Evolutionary conservation across 2,113 vertebrate species (phyloP), one percentile per base, ranked within the genome.

Genomic region (Stigmatopora nigra): DNA sequence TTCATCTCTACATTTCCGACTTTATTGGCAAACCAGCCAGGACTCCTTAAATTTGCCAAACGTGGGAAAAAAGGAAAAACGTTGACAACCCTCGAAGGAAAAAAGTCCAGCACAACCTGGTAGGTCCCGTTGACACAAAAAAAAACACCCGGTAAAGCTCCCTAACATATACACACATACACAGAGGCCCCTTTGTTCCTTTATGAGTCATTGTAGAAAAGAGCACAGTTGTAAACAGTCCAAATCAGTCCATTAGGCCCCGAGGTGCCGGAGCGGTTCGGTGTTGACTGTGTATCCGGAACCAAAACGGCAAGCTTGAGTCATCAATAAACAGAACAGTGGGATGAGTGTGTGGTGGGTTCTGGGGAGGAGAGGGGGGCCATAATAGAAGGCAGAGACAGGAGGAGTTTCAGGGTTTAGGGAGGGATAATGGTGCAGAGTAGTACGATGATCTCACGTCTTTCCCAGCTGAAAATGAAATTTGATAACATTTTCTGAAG

Each of bases 191-290:
- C 83, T 84, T 84, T 87, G 85, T 87, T 82, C 70, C 67, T 85
- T 81, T 81, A 78, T 87, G 83, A 86, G 83, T 87, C 83, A 86
- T 81, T 86, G 76, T 79, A 80, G 80, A 84, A 84, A 84, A 82
- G 82, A 78, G 77, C 80, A 84, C 80, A 85, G 79, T 81, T 81
- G 82, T 79, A 83, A 86, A 88, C 80, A 80, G 83, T 88, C 76
- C 71, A 86, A 78, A 86, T 88, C 84, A 85, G 82, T 85, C 78
- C 82, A 86, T 86, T 81, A 85, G 83, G 74, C 80, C 83, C 79
- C 5, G 82, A 88, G 84, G 83, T 84, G 82, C 83, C 79, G 76
- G 79, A 73, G 78, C 77, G 73, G 64, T 78, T 77, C 65, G n/a
- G n/a, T 71, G 84, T 85, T 82, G 81, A 88, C 82, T 84, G 79